Conservation (phyloP, 2,888 invertebrate genomes). For the Conistra vaccinii region DNA sequence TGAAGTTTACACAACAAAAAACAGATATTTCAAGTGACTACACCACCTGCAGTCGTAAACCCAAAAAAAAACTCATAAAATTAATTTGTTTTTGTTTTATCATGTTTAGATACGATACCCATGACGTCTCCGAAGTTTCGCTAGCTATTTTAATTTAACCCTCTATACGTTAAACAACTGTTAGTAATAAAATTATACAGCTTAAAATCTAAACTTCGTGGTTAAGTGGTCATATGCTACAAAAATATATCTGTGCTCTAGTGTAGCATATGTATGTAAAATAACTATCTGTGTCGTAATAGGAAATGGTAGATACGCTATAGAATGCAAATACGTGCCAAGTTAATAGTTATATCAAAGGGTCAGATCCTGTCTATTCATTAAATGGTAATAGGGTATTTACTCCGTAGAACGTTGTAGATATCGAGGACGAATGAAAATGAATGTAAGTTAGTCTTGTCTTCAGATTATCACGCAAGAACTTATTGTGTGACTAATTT, state of each 20-base stretch:
- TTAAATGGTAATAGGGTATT: not conserved
- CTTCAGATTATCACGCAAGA: not conserved
- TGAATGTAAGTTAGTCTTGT: not conserved
- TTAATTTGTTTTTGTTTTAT: no score
- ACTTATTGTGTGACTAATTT: no score
- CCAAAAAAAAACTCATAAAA: no score
- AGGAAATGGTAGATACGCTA: not conserved
- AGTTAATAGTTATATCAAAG: conserved; percentile 1
- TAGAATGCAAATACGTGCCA: not conserved
- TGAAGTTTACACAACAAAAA: no score
- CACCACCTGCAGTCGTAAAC: no score
- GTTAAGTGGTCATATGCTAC: not conserved
- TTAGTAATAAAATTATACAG: not conserved
- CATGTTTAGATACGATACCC: no score
- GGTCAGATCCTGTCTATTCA: not conserved
- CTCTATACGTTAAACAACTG: not conserved
- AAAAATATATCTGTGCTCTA: not conserved
- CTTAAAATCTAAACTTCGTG: not conserved
- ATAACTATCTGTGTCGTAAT: not conserved
- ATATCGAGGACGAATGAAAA: not conserved
- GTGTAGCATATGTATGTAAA: not conserved
- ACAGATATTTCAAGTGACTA: no score
- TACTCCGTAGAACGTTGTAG: not conserved
- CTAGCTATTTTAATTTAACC: no score
- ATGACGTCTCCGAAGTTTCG: no score